phyloP scores from a whole-genome alignment of 2,113 vertebrate species.

The Apteryx mantelli region DNA sequence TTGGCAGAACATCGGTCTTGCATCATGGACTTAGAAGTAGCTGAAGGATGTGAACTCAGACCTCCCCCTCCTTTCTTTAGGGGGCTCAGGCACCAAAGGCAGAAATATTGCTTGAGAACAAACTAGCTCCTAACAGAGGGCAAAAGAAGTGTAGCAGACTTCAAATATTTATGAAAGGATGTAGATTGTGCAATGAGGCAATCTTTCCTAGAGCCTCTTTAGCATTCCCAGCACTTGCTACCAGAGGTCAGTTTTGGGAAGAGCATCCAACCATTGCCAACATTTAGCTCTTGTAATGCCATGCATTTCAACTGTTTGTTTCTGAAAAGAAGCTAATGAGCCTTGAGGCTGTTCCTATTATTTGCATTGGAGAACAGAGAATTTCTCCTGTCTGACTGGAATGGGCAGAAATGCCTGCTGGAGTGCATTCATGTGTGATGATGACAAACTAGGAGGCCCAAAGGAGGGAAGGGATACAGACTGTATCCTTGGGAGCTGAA shows the following conservation, averaged over 20 bases:
- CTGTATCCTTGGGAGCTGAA: background rate
- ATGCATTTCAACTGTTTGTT: background rate
- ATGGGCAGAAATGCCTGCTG: conserved; percentile 32
- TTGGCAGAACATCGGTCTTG: background rate
- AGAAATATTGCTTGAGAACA: background rate
- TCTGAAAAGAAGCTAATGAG: conserved; percentile 8
- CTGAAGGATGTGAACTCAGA: background rate
- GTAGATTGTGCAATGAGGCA: background rate
- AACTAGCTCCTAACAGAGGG: background rate
- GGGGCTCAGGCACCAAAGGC: background rate
- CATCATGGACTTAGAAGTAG: background rate
- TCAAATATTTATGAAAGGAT: background rate
- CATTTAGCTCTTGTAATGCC: background rate
- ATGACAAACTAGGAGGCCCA: background rate
- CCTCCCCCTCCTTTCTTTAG: background rate
- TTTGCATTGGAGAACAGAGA: conserved; percentile 5
- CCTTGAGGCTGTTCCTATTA: conserved; percentile 31
- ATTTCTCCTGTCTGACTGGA: conserved; percentile 21
- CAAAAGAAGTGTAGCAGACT: background rate
- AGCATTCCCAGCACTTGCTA: background rate
- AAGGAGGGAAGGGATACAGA: background rate
- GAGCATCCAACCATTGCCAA: background rate
- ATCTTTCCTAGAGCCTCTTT: background rate
- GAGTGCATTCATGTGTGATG: background rate
- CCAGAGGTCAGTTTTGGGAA: conserved; percentile 7